A percentile compares a stretch with the other conserved stretches of the same genome.
These are phyloP conservation scores for Polietes domitor DNA, from an alignment of 2,888 invertebrate species.

Conservation along the genomic window DNA sequence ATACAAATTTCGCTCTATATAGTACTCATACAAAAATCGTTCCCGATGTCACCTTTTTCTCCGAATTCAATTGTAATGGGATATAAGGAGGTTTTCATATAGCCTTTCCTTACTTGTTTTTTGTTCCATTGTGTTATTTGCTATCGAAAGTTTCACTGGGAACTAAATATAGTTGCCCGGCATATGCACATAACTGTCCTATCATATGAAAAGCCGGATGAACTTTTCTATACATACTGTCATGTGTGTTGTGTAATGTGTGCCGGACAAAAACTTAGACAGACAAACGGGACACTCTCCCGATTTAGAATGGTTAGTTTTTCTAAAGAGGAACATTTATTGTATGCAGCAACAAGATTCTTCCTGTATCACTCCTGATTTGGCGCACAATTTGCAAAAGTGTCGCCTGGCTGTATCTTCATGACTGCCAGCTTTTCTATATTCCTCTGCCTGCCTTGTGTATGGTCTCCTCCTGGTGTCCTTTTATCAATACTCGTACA, in stretches of 20 bases:
- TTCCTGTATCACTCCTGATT: slow-evolving; percentile 62
- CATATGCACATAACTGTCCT: background rate
- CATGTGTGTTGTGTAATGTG: slow-evolving; percentile 9
- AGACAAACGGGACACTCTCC: background rate
- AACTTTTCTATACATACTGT: slow-evolving; percentile 38
- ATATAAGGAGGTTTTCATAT: no score
- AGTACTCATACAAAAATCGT: no score
- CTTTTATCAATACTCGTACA: no score
- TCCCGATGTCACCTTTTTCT: no score
- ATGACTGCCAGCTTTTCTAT: slow-evolving; percentile 33
- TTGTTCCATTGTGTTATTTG: no score
- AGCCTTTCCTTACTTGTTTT: no score
- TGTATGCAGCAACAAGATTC: slow-evolving; percentile 10
- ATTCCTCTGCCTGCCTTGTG: no score
- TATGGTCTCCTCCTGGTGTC: no score
- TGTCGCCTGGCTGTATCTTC: slow-evolving; percentile 56
- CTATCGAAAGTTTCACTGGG: background rate
- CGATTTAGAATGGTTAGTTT: background rate
- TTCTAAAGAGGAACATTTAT: slow-evolving; percentile 1
- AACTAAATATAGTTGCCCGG: background rate
- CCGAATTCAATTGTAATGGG: no score
- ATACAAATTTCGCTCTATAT: no score
- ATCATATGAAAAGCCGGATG: slow-evolving; percentile 21
- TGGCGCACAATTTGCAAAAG: slow-evolving; percentile 60
- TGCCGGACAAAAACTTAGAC: background rate